phyloP scores from a whole-genome alignment of 2,797 vertebrate genomes.

The Poecilia velifera region DNA sequence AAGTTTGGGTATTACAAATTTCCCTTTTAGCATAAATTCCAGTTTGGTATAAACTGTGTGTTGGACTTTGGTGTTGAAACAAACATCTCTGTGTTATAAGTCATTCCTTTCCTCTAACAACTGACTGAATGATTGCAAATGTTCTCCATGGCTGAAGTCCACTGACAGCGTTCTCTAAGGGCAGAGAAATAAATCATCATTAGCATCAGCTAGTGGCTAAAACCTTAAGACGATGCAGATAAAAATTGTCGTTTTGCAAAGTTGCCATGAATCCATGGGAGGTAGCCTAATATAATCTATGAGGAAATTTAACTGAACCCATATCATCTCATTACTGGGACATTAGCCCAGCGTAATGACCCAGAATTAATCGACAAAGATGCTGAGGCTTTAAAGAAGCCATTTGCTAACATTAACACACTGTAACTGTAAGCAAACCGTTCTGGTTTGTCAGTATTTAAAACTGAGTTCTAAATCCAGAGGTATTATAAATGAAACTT shows the following conservation, averaged over 20 bases:
- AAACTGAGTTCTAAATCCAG: not conserved
- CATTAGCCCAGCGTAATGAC: not conserved
- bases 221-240: not conserved
- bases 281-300: not conserved
- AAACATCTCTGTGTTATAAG: not conserved
- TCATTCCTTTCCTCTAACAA: not conserved
- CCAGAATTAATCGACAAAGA: not conserved
- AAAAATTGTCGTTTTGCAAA: not conserved
- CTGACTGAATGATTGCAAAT: not conserved
- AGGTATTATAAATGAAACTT: not conserved
- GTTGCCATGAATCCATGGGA: not conserved
- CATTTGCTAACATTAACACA: not conserved
- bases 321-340: constrained; percentile 1
- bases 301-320: not conserved
- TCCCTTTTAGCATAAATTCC: not conserved
- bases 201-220: not conserved
- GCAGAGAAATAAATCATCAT: not conserved
- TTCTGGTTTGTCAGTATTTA: not conserved
- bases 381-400: not conserved
- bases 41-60: no score
- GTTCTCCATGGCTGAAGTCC: not conserved
- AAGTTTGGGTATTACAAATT: not conserved
- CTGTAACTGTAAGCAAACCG: not conserved
- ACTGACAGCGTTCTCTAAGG: not conserved
- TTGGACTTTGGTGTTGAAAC: not conserved